Percentiles rank a stretch among this genome's conserved stretches.
Evolutionary conservation across 1,140 invertebrate species (phyloP).

Genomic region (Macrosteles quadrilineatus): DNA sequence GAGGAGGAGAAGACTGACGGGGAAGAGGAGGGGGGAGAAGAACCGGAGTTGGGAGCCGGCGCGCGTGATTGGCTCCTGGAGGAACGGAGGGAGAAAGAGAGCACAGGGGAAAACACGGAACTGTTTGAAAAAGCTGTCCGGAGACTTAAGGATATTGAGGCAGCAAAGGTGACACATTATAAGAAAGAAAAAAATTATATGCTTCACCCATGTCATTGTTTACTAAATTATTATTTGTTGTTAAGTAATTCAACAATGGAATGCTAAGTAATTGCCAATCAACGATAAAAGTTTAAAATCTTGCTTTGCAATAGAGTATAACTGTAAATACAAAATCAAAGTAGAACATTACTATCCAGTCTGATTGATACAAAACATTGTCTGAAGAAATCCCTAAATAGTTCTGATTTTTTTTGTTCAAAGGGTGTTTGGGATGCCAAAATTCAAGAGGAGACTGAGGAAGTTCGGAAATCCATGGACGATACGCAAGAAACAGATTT

Average conservation of each 20-base stretch:
- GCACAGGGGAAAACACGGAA: conserved; percentile 11
- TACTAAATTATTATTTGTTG: too few species aligned
- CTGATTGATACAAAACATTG: too few species aligned
- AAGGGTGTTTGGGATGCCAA: conserved; percentile 9
- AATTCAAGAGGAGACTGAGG: conserved; percentile 7
- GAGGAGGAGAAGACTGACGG: conserved; percentile 30
- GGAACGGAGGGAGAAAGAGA: conserved; percentile 3
- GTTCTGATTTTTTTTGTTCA: too few species aligned
- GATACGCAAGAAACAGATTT: neutral
- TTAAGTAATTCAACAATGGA: too few species aligned
- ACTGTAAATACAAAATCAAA: too few species aligned
- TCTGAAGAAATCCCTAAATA: too few species aligned
- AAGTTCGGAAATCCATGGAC: neutral
- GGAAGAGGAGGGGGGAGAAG: conserved; percentile 2
- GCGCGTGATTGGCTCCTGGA: conserved; percentile 13
- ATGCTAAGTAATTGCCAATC: too few species aligned
- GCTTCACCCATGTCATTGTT: too few species aligned
- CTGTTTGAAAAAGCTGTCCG: conserved; percentile 15
- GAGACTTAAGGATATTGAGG: conserved; percentile 23
- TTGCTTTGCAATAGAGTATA: too few species aligned
- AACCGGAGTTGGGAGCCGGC: neutral
- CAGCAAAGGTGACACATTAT: neutral
- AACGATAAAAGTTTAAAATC: too few species aligned
- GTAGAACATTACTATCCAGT: too few species aligned
- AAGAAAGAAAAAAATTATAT: too few species aligned